Base-by-base conservation (phyloP, 2,888 invertebrate species). In the Altica lythri region DNA sequence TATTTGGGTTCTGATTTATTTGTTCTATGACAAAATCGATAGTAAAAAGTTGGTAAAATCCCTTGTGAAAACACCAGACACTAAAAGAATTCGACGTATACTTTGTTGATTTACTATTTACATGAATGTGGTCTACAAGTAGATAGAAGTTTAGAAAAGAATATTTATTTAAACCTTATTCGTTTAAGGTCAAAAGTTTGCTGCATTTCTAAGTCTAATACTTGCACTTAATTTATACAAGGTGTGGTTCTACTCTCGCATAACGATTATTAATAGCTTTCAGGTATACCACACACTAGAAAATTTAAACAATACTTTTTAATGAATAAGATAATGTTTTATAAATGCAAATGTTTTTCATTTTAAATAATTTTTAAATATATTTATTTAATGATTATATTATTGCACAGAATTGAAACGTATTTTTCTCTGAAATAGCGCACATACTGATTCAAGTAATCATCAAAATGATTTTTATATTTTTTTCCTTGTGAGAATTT, bases 1-100 rank as follows among this genome's bases (percentile, higher is more conserved):
- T 42, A 49, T 49, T 49, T 49, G 40, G 40, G 22, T 40, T 42
- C 22, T 49, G 49, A 49, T 49, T 49, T 49, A 49, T 49, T 49
- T 49, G 40, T 49, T 49, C 49, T 49, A 42, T 29, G 32, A 30
- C 49, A 49, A 49, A 49, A 49, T 49, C 32, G 40, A 49, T 42
- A 40, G 49, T 49, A 40, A 42, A 49, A 49, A 40, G 32, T 48
- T 48, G 29, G 38, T 30, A 38, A 49, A 49, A 49, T 49, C 49
- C 49, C 19, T 25, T 40, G 19, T 32, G 40, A 27, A 40, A 49
- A 49, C 27, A 49, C 19, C 25, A 18, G 14, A 10, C 17, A 38
- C 25, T 13, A n/a, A 9, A 22, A 38, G 17, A 42, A 32, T 32
- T 45, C 16, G n/a, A 29, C 17, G 40, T 40, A 49, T 19, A 40